These are phyloP conservation scores for Melieria picta DNA, from an alignment of 2,888 invertebrate genomes.

Conservation along the genomic window DNA sequence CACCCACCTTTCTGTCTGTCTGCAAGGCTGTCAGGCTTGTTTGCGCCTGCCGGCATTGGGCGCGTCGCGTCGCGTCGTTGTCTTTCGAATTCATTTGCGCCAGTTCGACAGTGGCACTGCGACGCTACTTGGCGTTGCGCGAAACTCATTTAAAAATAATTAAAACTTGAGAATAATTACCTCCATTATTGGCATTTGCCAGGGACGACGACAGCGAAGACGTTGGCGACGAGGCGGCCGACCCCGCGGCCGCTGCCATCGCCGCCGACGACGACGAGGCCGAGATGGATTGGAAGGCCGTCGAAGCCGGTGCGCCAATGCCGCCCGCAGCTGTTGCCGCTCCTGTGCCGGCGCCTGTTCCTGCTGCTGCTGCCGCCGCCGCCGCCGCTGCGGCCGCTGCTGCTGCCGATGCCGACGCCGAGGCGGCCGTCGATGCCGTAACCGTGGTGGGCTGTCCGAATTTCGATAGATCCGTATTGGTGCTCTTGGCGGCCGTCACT, in stretches of 20 bases:
- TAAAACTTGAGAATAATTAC: conserved; percentile 65
- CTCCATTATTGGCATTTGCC: conserved; percentile 64
- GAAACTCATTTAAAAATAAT: conserved; percentile 65
- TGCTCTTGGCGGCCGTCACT: conserved; percentile 75
- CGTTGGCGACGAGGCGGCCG: conserved; percentile 64
- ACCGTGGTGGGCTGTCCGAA: conserved; percentile 70
- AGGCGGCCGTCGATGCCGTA: conserved; percentile 57
- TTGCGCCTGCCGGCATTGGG: too few relatives aligned
- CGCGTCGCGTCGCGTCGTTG: too few relatives aligned
- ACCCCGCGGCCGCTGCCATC: conserved; percentile 77
- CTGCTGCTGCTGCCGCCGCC: conserved; percentile 66
- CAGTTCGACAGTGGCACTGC: not conserved
- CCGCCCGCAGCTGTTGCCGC: conserved; percentile 56
- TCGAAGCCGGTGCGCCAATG: conserved; percentile 55
- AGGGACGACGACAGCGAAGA: conserved; percentile 66
- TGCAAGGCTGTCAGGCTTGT: too few relatives aligned
- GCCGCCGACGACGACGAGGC: conserved; percentile 60
- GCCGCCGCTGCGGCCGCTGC: conserved; percentile 66
- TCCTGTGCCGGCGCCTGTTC: conserved; percentile 72
- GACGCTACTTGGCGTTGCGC: not conserved
- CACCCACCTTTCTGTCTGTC: too few relatives aligned
- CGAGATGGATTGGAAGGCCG: conserved; percentile 68
- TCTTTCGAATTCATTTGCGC: too few relatives aligned
- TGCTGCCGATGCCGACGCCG: conserved; percentile 77
- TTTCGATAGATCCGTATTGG: conserved; percentile 77